Base-by-base conservation (phyloP, 2,888 invertebrate genomes). In the Elmis aenea region DNA sequence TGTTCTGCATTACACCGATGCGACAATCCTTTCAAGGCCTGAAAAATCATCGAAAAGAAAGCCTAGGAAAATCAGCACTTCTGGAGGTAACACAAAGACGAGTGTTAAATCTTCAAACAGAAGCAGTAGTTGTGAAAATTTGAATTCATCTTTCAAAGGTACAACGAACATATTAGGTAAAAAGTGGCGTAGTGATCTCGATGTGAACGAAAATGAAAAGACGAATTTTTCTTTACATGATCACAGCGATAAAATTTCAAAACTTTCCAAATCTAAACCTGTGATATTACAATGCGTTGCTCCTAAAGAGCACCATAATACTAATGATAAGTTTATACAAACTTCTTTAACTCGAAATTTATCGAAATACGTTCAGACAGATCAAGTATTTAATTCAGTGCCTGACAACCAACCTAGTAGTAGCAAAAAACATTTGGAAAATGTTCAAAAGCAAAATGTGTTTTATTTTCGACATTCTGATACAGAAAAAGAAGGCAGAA, bases 351-450 rank as follows among this genome's bases (percentile, higher is more conserved):
- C 28, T 10, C 13, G 25, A 25, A 46, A 35, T 20, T 26, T 24
- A 11, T 48, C 53, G 1, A 22, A 52, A 33, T 51, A 34, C 5
- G 25, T 54, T 25, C 55, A 55, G 47, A 55, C 55, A 2, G 47
- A 46, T 33, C 30, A 33, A 13, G 34, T 5, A 31, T 21, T 16
- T 30, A 25, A 42, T 16, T 26, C 24, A 42, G 3, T 8, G 13
- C 13, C 8, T 14, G 23, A 20, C 14, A 5, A 22, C 26, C 12
- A 23, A 3, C 15, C 15, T 11, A 5, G 6, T 2, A 23, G 15
- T 12, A 24, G 5, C 5, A 11, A 31, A 13, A 15, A 25, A 14
- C 4, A 9, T 12, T 9, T 11, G 11, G 9, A 10, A 29, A 22
- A 27, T 6, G 21, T 18, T 8, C 2, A 41, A 5, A 28, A 38